These are phyloP conservation scores for Tragelaphus buxtoni DNA, from an alignment of 2,113 vertebrate species.

Conservation along the genomic window DNA sequence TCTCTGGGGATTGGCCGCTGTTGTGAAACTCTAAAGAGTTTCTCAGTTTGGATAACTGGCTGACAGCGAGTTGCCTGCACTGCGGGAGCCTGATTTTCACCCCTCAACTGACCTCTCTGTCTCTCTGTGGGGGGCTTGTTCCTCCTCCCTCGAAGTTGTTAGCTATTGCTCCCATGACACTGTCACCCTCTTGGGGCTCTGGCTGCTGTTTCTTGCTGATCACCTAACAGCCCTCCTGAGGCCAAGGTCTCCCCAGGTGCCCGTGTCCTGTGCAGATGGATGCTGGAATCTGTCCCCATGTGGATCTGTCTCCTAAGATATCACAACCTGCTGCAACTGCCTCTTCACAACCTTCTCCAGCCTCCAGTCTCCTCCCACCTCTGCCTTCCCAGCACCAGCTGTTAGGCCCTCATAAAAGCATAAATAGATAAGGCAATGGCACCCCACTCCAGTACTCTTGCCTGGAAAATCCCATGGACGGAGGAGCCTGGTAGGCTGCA, in stretches of 20 bases:
- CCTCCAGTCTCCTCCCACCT: not conserved
- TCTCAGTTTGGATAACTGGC: not conserved
- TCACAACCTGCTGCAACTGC: not conserved
- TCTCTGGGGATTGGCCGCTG: not conserved
- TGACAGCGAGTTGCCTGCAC: not conserved
- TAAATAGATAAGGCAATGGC: not conserved
- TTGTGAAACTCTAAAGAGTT: not conserved
- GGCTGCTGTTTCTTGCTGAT: not conserved
- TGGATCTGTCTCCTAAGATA: not conserved
- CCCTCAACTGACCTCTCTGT: not conserved
- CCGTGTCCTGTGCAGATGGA: not conserved
- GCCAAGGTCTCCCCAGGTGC: not conserved
- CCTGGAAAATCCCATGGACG: no score
- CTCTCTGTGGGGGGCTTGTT: not conserved
- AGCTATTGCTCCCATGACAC: not conserved
- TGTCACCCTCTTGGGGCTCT: not conserved
- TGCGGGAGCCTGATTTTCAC: not conserved
- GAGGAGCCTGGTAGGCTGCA: no score
- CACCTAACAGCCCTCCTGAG: not conserved
- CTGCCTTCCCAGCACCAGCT: not conserved
- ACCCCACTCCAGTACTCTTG: no score
- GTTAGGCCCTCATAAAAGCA: not conserved
- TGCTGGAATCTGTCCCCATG: not conserved
- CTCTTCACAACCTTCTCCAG: not conserved
- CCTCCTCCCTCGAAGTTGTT: not conserved